Percentiles rank a stretch among this genome's conserved stretches.
Conservation (phyloP, 2,888 invertebrate species). For the Acanthoscelides obtectus region DNA sequence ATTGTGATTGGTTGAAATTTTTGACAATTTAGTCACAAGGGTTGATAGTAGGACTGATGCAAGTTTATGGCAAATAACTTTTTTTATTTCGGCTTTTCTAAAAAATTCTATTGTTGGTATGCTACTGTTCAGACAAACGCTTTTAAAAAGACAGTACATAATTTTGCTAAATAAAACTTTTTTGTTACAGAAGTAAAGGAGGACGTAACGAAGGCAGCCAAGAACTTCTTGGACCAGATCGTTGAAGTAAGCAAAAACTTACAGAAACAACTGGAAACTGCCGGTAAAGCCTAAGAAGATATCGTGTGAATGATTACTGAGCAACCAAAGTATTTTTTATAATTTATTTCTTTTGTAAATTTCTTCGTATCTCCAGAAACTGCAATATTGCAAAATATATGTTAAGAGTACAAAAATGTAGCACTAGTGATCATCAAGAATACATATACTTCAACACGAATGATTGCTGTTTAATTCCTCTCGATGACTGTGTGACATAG, state of each 20-base stretch:
- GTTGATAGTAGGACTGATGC: too few relatives aligned
- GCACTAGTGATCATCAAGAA: neutral
- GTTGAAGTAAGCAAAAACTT: conserved; percentile 29
- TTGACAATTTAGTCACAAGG: too few relatives aligned
- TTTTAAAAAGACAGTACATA: too few relatives aligned
- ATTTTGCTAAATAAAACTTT: neutral
- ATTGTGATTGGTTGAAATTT: too few relatives aligned
- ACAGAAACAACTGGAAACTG: conserved; percentile 10
- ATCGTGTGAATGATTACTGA: neutral
- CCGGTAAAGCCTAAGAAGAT: neutral
- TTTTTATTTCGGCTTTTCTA: too few relatives aligned
- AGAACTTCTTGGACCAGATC: conserved; percentile 29
- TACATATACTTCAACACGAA: too few relatives aligned
- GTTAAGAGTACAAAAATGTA: neutral
- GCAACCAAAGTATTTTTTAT: neutral
- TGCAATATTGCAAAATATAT: too few relatives aligned
- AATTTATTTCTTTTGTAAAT: neutral
- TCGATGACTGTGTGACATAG: too few relatives aligned
- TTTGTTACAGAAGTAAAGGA: conserved; percentile 27
- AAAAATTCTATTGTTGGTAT: too few relatives aligned
- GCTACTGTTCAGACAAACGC: too few relatives aligned
- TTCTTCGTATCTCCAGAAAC: neutral
- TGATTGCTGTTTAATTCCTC: too few relatives aligned
- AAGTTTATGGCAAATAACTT: too few relatives aligned
- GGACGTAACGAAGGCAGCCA: conserved; percentile 28